Conservation (phyloP, 2,113 vertebrate species). For the Aythya baeri region DNA sequence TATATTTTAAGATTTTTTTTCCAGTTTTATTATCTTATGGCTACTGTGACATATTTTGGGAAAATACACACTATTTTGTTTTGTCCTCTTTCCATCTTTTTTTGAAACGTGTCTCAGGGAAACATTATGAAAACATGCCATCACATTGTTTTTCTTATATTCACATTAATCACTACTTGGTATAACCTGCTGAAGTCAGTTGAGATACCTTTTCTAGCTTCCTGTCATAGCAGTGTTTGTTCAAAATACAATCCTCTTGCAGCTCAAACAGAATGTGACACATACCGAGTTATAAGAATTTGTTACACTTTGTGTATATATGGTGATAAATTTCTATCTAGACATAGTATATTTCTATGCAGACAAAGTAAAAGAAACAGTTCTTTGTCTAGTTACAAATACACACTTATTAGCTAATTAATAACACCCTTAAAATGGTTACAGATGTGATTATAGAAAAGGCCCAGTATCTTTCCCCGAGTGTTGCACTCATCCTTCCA, state of each 20-base stretch:
- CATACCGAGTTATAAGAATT: neutral
- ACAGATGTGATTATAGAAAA: neutral
- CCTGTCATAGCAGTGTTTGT: neutral
- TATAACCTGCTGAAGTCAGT: neutral
- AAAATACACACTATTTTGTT: neutral
- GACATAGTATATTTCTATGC: neutral
- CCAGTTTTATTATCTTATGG: neutral
- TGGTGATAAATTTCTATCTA: neutral
- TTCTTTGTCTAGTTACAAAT: neutral
- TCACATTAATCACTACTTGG: neutral
- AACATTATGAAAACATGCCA: neutral
- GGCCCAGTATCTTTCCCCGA: neutral
- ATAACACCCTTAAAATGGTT: neutral
- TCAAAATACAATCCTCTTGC: neutral
- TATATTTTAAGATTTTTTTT: neutral
- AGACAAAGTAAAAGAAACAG: neutral
- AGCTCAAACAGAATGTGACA: neutral
- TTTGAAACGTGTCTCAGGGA: neutral
- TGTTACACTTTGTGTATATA: too few relatives aligned
- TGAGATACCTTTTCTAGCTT: neutral
- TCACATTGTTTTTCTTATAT: neutral
- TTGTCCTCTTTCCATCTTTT: neutral
- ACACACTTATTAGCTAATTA: neutral
- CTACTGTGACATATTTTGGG: neutral
- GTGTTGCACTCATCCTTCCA: neutral